Evolutionary conservation across 2,888 invertebrate genomes (phyloP), one percentile per base, ranked within the genome.

Genomic region (Megastigmus dorsalis): DNA sequence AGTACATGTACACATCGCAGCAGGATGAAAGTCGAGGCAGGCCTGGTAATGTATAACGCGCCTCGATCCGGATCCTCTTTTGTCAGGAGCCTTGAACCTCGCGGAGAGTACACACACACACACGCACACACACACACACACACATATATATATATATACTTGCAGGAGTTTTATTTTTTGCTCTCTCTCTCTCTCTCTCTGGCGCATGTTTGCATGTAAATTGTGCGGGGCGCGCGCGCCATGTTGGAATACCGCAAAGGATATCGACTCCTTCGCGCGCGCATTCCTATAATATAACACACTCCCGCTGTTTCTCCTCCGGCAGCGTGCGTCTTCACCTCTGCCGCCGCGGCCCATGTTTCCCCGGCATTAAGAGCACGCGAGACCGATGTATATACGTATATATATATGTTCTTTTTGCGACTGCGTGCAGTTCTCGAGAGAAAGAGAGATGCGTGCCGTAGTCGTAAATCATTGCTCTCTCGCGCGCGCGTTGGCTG

Each of bases 401-500:
- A n/a, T n/a, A n/a, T n/a, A n/a, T n/a, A n/a, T n/a, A n/a, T n/a
- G n/a, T n/a, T n/a, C n/a, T n/a, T n/a, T n/a, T n/a, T n/a, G n/a
- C n/a, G n/a, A n/a, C n/a, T n/a, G n/a, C n/a, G n/a, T n/a, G n/a
- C n/a, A n/a, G n/a, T n/a, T n/a, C n/a, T n/a, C n/a, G n/a, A n/a
- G n/a, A n/a, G n/a, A n/a, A n/a, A n/a, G n/a, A n/a, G 7, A n/a
- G 26, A 26, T 20, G 2, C 23, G 13, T 1, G 6, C 9, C 43
- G 43, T 15, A 1, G 38, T 15, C 23, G 67, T 68, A 68, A 68
- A 59, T 59, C 59, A 68, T 59, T 15, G 43, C 15, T 18, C 6
- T 26, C 26, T 59, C 9, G 43, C 15, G 28, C 6, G 41, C 26
- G n/a, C n/a, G n/a, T n/a, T n/a, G n/a, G n/a, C n/a, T n/a, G n/a